Evolutionary conservation across 2,113 vertebrate species (phyloP).

Genomic region (Gallinago jamesoni): DNA sequence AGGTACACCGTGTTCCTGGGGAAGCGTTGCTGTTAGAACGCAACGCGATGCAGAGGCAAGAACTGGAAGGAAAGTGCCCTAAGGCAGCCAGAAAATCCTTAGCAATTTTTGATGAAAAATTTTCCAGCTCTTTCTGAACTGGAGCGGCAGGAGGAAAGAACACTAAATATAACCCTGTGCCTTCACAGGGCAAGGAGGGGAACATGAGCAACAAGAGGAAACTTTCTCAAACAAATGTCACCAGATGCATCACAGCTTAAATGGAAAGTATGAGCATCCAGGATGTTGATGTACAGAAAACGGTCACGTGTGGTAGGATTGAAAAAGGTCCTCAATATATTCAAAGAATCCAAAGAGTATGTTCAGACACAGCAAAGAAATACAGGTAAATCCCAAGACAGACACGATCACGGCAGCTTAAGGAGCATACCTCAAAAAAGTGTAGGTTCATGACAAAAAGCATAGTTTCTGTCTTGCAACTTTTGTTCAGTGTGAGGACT

Average conservation of each 20-base stretch:
- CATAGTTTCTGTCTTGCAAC: background rate
- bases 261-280: background rate
- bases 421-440: background rate
- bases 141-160: background rate
- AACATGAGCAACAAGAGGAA: background rate
- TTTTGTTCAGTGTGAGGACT: background rate
- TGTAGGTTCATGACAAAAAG: fast-evolving
- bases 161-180: background rate
- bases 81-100: background rate
- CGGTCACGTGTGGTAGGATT: fast-evolving
- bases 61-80: background rate
- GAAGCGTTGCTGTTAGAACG: background rate
- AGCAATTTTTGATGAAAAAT: background rate
- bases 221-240: background rate
- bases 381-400: background rate
- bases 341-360: background rate
- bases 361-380: background rate
- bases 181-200: background rate
- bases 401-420: background rate
- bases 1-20: background rate
- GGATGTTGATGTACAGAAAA: background rate
- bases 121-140: slow-evolving; percentile 10
- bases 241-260: background rate
- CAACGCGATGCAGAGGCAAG: fast-evolving
- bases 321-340: background rate